Base-by-base conservation (phyloP, 2,888 invertebrate species). In the Lasioglossum leucozonium region DNA sequence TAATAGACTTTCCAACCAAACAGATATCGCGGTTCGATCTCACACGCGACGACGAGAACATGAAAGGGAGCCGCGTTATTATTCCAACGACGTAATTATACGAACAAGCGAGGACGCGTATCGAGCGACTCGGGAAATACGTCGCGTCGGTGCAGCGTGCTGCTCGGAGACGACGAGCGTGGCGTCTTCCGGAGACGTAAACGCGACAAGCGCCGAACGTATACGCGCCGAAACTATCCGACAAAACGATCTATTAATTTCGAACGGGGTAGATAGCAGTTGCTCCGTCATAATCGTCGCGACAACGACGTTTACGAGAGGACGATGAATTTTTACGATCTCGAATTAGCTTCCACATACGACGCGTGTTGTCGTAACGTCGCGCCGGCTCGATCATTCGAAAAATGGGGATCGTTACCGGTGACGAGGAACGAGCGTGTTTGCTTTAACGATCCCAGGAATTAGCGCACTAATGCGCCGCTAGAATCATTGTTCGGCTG, bases 21-120 rank as follows among this genome's bases (percentile, higher is more conserved):
- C 65, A 67, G 72, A 81, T 83, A 72, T 77, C 72, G 75, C 82
- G 18, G 58, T 47, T 77, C 30, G 47, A 83, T 77, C 82, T 76
- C 16, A 73, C 83, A 82, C 82, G 82, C 76, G 76, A 76, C 82
- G 72, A 65, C 75, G 71, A 51, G 40, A 16, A 37, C 81, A 44
- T 76, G 81, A 83, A 83, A 81, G 83, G 82, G 76, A 83, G 72
- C 47, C 67, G 69, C 76, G 82, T 82, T 83, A 77, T 74, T 84
- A 67, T 79, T 78, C 72, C 51, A 30, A 34, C 72, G 51, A 72
- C 84, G 83, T 82, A 77, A 84, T 84, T 84, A 84, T 26, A 78
- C 71, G 74, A n/a, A 58, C 40, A 34, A 18, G 47, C 51, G 55
- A 37, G 26, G 18, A 58, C 30, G 62, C 44, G 5, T 62, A 77